A percentile compares a stretch with the other conserved stretches of the same genome.
These are phyloP conservation scores for Brachionus angularis DNA, from an alignment of 1,140 invertebrate genomes.

Conservation along the genomic window DNA sequence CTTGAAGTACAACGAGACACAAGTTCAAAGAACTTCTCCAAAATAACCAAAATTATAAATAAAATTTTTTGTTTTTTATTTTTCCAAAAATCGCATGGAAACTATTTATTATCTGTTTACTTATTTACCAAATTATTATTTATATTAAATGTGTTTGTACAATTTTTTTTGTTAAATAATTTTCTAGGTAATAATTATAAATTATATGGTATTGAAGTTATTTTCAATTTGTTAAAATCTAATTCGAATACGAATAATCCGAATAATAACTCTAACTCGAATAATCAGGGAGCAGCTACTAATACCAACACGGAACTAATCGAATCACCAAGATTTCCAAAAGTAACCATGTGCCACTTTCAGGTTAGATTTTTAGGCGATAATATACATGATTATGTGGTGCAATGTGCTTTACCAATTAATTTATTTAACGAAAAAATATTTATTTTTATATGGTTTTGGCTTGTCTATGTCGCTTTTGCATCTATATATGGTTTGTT, in stretches of 20 bases:
- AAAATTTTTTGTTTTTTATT: constrained; percentile 50
- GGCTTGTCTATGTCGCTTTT: constrained; percentile 61
- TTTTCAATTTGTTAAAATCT: constrained; percentile 46
- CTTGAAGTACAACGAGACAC: constrained; percentile 51
- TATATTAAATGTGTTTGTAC: constrained; percentile 60
- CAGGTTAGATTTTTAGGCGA: constrained; percentile 60
- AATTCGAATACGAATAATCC: background rate
- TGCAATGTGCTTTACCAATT: constrained; percentile 62
- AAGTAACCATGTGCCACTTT: constrained; percentile 63
- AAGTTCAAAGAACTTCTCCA: constrained; percentile 51
- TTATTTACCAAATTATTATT: constrained; percentile 61
- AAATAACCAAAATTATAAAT: constrained; percentile 46
- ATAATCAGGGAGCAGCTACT: too few relatives aligned
- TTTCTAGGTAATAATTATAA: constrained; percentile 60
- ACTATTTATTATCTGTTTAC: constrained; percentile 60
- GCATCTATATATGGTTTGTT: constrained; percentile 57
- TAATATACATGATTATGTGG: constrained; percentile 59
- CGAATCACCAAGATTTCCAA: constrained; percentile 58
- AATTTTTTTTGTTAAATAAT: constrained; percentile 61
- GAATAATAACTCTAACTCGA: too few relatives aligned
- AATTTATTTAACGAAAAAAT: constrained; percentile 63
- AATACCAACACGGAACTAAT: too few relatives aligned
- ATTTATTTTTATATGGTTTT: constrained; percentile 63
- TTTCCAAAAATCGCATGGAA: constrained; percentile 59
- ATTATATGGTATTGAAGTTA: constrained; percentile 59